A percentile compares a stretch with the other conserved stretches of the same genome.
Evolutionary conservation across 2,797 vertebrate genomes (phyloP).

Genomic region (Buceros bicornis): DNA sequence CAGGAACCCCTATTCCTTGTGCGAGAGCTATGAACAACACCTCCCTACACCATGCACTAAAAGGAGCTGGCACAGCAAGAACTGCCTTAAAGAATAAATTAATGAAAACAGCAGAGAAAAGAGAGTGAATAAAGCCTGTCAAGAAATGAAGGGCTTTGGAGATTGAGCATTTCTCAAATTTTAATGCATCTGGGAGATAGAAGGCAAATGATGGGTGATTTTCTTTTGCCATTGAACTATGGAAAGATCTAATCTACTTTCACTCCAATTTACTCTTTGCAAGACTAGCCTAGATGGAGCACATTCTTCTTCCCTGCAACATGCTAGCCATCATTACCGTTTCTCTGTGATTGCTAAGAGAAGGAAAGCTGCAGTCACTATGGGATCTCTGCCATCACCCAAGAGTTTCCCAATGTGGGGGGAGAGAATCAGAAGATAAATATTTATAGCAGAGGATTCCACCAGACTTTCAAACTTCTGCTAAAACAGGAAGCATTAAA

Average conservation of each 20-base stretch:
- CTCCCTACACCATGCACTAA: not conserved
- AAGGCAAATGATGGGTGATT: slow-evolving; percentile 61
- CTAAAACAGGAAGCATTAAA: not conserved
- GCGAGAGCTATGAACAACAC: not conserved
- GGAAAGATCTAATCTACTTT: slow-evolving; percentile 65
- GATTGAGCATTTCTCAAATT: slow-evolving; percentile 42
- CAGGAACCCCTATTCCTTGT: not conserved
- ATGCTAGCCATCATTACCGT: not conserved
- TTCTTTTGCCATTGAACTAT: slow-evolving; percentile 44
- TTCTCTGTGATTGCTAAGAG: not conserved
- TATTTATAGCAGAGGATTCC: slow-evolving; percentile 31
- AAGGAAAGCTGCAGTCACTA: slow-evolving; percentile 26
- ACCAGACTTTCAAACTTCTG: slow-evolving; percentile 1
- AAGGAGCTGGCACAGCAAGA: slow-evolving; percentile 20
- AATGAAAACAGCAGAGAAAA: slow-evolving; percentile 33
- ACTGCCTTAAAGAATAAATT: slow-evolving; percentile 28
- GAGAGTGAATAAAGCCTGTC: slow-evolving; percentile 43
- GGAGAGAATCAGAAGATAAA: slow-evolving; percentile 26
- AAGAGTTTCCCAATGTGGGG: not conserved
- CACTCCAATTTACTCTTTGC: slow-evolving; percentile 52
- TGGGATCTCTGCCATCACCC: slow-evolving; percentile 47
- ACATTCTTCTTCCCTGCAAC: slow-evolving; percentile 41
- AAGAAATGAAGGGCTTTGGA: slow-evolving; percentile 32
- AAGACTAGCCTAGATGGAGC: slow-evolving; percentile 32
- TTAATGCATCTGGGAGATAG: slow-evolving; percentile 24